These are phyloP conservation scores for Melieria omissa DNA, from an alignment of 2,888 invertebrate species.

Conservation along the genomic window DNA sequence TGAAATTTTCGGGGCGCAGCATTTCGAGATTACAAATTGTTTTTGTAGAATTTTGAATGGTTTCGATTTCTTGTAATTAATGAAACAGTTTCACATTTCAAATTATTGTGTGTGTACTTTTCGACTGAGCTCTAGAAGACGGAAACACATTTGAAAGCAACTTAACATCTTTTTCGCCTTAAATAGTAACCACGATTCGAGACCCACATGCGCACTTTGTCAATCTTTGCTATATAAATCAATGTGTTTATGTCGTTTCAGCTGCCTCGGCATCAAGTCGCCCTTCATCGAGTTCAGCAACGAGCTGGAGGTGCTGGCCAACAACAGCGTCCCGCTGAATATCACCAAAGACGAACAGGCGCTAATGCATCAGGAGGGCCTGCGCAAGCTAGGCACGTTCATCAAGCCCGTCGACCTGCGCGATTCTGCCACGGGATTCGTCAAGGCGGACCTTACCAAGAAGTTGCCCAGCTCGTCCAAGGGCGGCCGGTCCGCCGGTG, in stretches of 20 bases:
- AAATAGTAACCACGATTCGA: neutral
- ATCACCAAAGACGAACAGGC: constrained; percentile 66
- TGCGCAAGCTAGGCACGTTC: constrained; percentile 64
- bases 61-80: too few species aligned
- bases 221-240: too few species aligned
- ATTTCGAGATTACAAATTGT: too few species aligned
- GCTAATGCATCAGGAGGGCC: constrained; percentile 64
- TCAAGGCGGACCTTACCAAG: constrained; percentile 63
- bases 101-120: too few species aligned
- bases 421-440: constrained; percentile 63
- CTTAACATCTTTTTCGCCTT: neutral
- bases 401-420: constrained; percentile 65
- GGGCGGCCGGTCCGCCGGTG: constrained; percentile 43
- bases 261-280: constrained; percentile 64
- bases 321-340: constrained; percentile 64
- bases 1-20: too few species aligned
- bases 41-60: too few species aligned
- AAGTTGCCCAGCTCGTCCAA: constrained; percentile 52
- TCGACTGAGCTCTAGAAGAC: too few species aligned
- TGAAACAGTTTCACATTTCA: too few species aligned
- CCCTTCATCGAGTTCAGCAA: constrained; percentile 66
- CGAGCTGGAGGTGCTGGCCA: constrained; percentile 62
- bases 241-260: constrained; percentile 44
- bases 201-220: too few species aligned
- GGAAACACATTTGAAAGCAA: too few species aligned